A percentile compares a stretch with the other conserved stretches of the same genome.
These are phyloP conservation scores for Metellina segmentata DNA, from an alignment of 2,888 invertebrate genomes.

Conservation along the genomic window DNA sequence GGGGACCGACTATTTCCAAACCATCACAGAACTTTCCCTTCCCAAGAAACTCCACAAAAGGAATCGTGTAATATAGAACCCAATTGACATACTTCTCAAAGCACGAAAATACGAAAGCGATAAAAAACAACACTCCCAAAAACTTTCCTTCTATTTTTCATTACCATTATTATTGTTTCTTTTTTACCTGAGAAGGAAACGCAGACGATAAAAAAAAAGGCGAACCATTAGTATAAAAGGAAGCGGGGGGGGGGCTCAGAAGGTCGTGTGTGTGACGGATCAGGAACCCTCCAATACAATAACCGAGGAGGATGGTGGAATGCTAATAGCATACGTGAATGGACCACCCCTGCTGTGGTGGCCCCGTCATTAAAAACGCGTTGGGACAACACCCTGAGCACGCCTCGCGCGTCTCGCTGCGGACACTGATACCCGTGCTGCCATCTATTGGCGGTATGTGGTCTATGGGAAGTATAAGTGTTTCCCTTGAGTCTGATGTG, in stretches of 20 bases:
- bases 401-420: constrained; percentile 3
- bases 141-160: constrained; percentile 26
- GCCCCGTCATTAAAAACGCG: constrained; percentile 66
- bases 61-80: not conserved
- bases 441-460: constrained; percentile 41
- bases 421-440: constrained; percentile 35
- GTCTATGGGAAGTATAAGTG: not conserved
- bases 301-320: constrained; percentile 54
- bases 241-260: not conserved
- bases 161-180: constrained; percentile 28
- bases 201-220: constrained; percentile 6
- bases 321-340: constrained; percentile 75
- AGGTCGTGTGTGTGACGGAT: constrained; percentile 70
- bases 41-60: too few species aligned
- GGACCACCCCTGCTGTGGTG: constrained; percentile 71
- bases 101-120: not conserved
- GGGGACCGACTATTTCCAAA: too few species aligned
- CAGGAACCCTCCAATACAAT: constrained; percentile 64
- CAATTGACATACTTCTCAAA: not conserved
- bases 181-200: constrained; percentile 10
- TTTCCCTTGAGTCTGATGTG: not conserved
- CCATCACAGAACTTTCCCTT: too few species aligned
- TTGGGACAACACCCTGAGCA: constrained; percentile 65
- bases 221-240: constrained; percentile 33
- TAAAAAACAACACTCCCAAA: constrained; percentile 27